Percentiles rank a stretch among this genome's conserved stretches.
Conservation (phyloP, 2,797 vertebrate genomes). For the Lepilemur septentrionalis region DNA sequence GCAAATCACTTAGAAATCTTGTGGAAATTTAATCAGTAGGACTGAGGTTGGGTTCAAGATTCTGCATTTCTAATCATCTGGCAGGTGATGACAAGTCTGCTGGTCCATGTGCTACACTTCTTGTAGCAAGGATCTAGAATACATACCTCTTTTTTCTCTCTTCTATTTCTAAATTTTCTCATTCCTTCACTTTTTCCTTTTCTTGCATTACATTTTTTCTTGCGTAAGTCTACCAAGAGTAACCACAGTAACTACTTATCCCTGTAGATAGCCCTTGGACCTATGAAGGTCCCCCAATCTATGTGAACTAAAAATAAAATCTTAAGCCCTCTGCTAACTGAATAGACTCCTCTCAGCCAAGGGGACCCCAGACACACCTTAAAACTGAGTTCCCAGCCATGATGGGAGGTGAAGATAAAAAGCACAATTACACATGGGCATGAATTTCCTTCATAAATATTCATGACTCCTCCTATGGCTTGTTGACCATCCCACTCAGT, state of each 20-base stretch:
- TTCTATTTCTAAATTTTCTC: not conserved
- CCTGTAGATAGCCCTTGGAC: not conserved
- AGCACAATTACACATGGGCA: not conserved
- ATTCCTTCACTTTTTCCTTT: not conserved
- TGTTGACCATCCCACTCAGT: not conserved
- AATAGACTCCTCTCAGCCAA: not conserved
- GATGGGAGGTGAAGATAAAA: not conserved
- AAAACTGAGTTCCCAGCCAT: not conserved
- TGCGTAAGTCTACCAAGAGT: not conserved
- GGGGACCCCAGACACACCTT: not conserved
- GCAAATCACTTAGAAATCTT: not conserved
- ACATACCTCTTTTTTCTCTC: not conserved
- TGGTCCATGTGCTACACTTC: not conserved
- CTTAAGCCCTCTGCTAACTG: not conserved
- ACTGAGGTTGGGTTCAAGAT: not conserved
- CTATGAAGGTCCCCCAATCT: not conserved
- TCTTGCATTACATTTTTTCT: not conserved
- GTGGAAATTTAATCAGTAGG: not conserved
- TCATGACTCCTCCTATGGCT: not conserved
- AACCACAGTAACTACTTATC: not conserved
- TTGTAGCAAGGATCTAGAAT: not conserved
- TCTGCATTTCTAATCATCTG: not conserved
- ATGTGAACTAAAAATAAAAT: not conserved
- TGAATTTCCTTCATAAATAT: not conserved
- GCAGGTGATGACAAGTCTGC: not conserved